Conservation (phyloP, 2,888 invertebrate species). For the Scaptomyza cyrtandrae region DNA sequence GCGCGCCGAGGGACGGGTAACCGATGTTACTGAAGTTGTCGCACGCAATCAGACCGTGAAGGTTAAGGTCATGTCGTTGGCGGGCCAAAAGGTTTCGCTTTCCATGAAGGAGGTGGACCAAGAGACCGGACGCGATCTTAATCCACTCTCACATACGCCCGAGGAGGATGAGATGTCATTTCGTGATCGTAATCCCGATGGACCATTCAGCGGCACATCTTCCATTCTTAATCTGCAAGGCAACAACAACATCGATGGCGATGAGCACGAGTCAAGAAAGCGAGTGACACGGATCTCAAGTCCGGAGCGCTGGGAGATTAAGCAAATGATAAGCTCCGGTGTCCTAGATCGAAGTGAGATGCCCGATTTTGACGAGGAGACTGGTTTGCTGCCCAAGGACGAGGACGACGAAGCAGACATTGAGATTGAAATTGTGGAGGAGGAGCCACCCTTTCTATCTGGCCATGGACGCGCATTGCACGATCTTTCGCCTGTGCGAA, state of each 20-base stretch:
- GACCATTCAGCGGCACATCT: conserved; percentile 89
- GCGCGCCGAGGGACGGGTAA: conserved; percentile 96
- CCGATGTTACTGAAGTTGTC: conserved; percentile 97
- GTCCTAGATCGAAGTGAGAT: conserved; percentile 96
- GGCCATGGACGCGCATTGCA: conserved; percentile 96
- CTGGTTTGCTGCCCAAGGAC: conserved; percentile 94
- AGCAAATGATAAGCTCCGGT: conserved; percentile 97
- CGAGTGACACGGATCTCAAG: conserved; percentile 96
- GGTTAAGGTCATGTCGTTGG: conserved; percentile 95
- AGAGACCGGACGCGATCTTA: conserved; percentile 95
- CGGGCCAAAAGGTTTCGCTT: conserved; percentile 97
- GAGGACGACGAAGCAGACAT: conserved; percentile 98
- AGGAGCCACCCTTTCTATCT: conserved; percentile 98
- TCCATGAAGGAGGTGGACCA: conserved; percentile 99
- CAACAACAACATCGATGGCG: conserved; percentile 88
- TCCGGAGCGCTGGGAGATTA: conserved; percentile 98
- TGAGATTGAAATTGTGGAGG: conserved; percentile 99
- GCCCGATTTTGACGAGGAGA: conserved; percentile 99
- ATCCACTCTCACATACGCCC: conserved; percentile 91
- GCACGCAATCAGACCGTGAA: conserved; percentile 94
- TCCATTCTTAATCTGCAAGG: conserved; percentile 86
- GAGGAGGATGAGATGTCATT: conserved; percentile 85
- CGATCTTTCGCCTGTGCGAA: conserved; percentile 96
- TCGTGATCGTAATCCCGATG: conserved; percentile 94
- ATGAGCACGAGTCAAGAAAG: conserved; percentile 92